Evolutionary conservation across 1,140 invertebrate species (phyloP).

Genomic region (Lepidurus arcticus): DNA sequence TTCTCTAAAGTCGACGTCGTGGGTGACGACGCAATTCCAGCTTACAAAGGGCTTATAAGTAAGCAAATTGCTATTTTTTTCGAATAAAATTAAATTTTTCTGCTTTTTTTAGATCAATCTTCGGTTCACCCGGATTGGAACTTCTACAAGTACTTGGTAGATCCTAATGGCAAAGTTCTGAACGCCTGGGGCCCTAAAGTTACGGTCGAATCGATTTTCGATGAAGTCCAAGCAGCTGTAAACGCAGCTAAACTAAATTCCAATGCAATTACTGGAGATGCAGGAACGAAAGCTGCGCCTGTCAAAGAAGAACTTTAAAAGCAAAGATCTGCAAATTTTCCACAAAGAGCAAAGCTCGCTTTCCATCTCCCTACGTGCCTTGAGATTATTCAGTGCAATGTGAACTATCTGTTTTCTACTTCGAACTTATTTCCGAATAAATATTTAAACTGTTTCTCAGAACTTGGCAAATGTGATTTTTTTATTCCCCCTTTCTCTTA

Average conservation of each 20-base stretch:
- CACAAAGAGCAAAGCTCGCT: background rate
- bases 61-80: constrained; percentile 39
- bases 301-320: constrained; percentile 25
- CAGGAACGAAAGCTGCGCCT: background rate
- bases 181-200: constrained; percentile 47
- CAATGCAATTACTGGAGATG: background rate
- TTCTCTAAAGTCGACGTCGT: constrained; percentile 55
- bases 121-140: constrained; percentile 49
- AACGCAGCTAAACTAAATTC: constrained; percentile 30
- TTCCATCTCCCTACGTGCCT: background rate
- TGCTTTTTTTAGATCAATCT: constrained; percentile 41
- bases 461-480: background rate
- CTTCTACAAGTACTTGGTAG: constrained; percentile 53
- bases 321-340: background rate
- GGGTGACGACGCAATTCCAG: constrained; percentile 51
- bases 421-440: too few species aligned
- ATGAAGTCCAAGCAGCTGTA: constrained; percentile 42
- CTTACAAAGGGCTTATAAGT: constrained; percentile 51
- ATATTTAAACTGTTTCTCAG: background rate
- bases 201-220: constrained; percentile 46
- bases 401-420: too few species aligned
- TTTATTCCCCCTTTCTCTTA: background rate
- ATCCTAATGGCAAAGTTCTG: constrained; percentile 46
- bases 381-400: too few species aligned
- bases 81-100: background rate